Evolutionary conservation across 2,113 vertebrate genomes (phyloP), one percentile per base, ranked within the genome.

Genomic region (Gorsachius goisagi): DNA sequence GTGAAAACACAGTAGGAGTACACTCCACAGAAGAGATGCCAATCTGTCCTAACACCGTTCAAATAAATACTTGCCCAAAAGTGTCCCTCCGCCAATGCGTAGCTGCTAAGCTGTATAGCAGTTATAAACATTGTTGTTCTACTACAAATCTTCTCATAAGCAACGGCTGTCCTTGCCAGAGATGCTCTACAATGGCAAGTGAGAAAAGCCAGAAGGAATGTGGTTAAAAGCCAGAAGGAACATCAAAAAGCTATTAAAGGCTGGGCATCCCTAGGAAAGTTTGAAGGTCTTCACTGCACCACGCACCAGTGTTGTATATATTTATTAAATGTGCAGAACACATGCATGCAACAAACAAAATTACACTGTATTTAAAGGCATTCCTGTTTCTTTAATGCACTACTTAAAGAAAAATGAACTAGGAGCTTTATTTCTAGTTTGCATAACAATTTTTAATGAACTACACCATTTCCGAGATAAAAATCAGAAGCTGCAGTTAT

Each of bases 31-130:
- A 73, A 76, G 35, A 91, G 37, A 87, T 91, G 22, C 66, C 74
- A 76, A 80, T 67, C 81, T 90, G 75, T 62, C 73, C 63, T 64
- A 85, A 53, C 41, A 59, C 50, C 39, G 9, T 19, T 33, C 67
- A 90, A 94, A 77, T 30, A 93, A 96, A 69, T 73, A 88, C 39
- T 88, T 89, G 60, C 15, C 85, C 93, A 79, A 64, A 89, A 58
- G 49, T 11, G 30, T 44, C 88, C 37, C 68, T 85, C 78, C 76
- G 44, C 35, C 74, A 89, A 44, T 12, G 11, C 45, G 58, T 32
- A 75, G 39, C 74, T 83, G 81, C 58, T 88, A 28, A 88, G 64
- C 49, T 87, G 8, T 4, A 30, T 3, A 30, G 75, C 52, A 59
- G 63, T 19, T 81, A 74, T 3, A 92, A 95, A 91, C 74, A 88